Base-by-base conservation (phyloP, 2,113 vertebrate genomes). In the Bos javanicus region DNA sequence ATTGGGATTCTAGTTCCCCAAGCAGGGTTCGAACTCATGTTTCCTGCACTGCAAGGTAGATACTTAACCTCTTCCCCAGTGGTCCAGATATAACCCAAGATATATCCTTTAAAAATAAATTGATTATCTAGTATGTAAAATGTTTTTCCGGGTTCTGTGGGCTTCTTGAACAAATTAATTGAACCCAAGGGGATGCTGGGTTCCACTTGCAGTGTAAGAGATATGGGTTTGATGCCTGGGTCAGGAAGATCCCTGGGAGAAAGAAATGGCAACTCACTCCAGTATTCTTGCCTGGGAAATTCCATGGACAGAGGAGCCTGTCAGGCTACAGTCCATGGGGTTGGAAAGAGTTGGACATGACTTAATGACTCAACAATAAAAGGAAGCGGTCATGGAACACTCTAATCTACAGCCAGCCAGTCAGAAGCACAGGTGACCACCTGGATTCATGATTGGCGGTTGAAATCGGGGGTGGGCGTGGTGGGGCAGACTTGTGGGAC, bases 401-500 rank as follows among this genome's bases (percentile, higher is more conserved):
- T 46, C 81, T 30, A 8, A 11, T 16, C 94, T 78, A n/a, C 30
- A 78, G 80, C 43, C 28, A n/a, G 39, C n/a, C 2, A 8, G 52
- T 52, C n/a, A 62, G 39, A 36, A 71, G 30, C 46, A 8, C 46
- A 30, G 28, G 48, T 64, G 30, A 56, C 56, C 76, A 17, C 15
- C 78, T 50, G 80, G 60, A 48, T 62, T 19, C 33, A 13, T 17
- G 62, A 39, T 1, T 33, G 48, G 43, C 0, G 0, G 8, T 5
- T 86, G 36, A 62, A 78, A 56, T 28, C 13, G 4, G 36, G 36
- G 52, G 52, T 19, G 26, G 46, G 36, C 7, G n/a, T 7, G 67
- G 46, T 11, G 6, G 21, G 67, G 71, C 36, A 11, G 36, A 28
- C 48, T 9, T n/a, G 57, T 30, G 15, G 36, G 17, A 28, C 57